Conservation (phyloP, 2,888 invertebrate species). For the Platycheirus rosarum region DNA sequence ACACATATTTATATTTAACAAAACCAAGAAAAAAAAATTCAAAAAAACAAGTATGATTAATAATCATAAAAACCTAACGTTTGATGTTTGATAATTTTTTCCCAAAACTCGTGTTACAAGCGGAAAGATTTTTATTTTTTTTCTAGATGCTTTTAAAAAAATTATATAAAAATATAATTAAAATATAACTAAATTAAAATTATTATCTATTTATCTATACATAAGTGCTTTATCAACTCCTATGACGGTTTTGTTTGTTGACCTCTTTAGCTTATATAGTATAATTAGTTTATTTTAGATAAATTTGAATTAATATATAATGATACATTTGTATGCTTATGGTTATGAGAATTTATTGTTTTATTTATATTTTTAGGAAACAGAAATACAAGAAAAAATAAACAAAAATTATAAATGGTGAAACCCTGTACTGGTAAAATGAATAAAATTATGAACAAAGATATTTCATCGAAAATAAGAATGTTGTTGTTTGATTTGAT, state of each 20-base stretch:
- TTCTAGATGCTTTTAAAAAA: conserved; percentile 45
- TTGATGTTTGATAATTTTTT: conserved; percentile 35
- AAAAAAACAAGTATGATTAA: conserved; percentile 13
- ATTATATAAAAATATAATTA: conserved; percentile 12
- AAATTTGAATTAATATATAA: conserved; percentile 62
- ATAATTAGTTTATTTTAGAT: conserved; percentile 46
- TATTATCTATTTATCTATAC: conserved; percentile 62
- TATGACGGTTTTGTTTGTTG: conserved; percentile 66
- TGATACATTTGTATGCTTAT: conserved; percentile 62
- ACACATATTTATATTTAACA: conserved; percentile 48
- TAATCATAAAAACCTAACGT: conserved; percentile 16
- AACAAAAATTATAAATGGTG: conserved; percentile 46
- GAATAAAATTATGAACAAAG: conserved; percentile 62
- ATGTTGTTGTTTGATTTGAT: background rate
- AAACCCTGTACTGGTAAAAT: conserved; percentile 62
- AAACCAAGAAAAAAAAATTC: conserved; percentile 9
- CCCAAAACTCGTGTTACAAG: conserved; percentile 26
- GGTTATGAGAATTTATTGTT: conserved; percentile 50
- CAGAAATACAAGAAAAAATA: conserved; percentile 23
- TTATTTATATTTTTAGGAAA: conserved; percentile 56
- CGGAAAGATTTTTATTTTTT: conserved; percentile 37
- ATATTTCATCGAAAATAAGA: conserved; percentile 59
- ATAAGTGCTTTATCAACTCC: conserved; percentile 71
- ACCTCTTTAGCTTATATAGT: conserved; percentile 55
- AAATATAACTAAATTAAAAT: conserved; percentile 56